These are phyloP conservation scores for Rousettus leschenaultii DNA, from an alignment of 2,113 vertebrate species.

Conservation along the genomic window DNA sequence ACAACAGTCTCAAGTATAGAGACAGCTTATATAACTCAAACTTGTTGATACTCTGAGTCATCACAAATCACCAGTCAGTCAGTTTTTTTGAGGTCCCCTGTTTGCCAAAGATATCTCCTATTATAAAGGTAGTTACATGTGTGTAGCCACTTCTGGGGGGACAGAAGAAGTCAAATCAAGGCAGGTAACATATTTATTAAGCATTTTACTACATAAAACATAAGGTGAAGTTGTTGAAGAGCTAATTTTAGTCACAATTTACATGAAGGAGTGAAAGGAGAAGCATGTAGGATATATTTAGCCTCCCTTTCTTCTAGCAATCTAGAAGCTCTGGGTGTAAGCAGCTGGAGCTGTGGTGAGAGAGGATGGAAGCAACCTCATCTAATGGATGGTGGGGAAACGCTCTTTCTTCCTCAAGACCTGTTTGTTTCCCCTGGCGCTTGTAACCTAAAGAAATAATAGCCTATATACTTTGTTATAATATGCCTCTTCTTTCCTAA, in stretches of 20 bases:
- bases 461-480: background rate
- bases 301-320: background rate
- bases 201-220: background rate
- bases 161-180: background rate
- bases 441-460: background rate
- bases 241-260: constrained; percentile 7
- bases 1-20: background rate
- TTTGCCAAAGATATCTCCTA: background rate
- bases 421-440: background rate
- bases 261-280: background rate
- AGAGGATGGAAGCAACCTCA: background rate
- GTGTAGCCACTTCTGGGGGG: background rate
- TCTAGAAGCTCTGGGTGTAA: background rate
- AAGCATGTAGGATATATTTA: background rate
- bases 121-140: background rate
- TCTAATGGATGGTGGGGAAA: background rate
- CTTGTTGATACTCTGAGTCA: background rate
- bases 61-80: background rate
- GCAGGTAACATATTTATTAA: background rate
- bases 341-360: background rate
- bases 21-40: background rate
- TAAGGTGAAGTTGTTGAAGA: background rate
- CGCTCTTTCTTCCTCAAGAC: background rate
- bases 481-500: background rate
- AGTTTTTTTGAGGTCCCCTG: background rate